Conservation (phyloP, 2,888 invertebrate genomes). For the Chrysodeixis includens region DNA sequence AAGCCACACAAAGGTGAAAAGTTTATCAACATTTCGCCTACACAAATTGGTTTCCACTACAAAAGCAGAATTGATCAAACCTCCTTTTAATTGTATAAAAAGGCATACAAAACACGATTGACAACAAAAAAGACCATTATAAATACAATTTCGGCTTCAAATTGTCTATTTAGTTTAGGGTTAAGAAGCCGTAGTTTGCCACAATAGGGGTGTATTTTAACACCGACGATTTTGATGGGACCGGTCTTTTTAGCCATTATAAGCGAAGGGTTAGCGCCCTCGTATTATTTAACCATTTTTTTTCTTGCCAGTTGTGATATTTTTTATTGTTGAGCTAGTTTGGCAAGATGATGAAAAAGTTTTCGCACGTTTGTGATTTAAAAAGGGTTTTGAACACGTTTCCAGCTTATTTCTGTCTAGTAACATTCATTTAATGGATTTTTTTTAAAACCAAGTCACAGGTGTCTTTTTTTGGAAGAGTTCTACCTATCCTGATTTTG, state of each 20-base stretch:
- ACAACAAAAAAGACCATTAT: conserved; percentile 77
- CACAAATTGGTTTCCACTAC: conserved; percentile 56
- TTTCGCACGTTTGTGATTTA: conserved; percentile 19
- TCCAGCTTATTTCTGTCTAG: too few species aligned
- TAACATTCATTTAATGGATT: too few species aligned
- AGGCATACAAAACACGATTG: conserved; percentile 68
- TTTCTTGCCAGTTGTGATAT: conserved; percentile 37
- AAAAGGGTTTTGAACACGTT: neutral
- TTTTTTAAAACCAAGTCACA: too few species aligned
- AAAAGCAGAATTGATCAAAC: conserved; percentile 62
- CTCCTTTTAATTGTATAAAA: conserved; percentile 62
- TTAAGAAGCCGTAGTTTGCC: conserved; percentile 84
- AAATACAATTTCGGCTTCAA: conserved; percentile 83
- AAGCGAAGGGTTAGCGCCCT: conserved; percentile 79
- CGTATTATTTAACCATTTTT: conserved; percentile 48
- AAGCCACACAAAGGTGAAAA: conserved; percentile 23
- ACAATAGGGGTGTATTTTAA: conserved; percentile 87
- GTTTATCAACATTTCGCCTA: conserved; percentile 40
- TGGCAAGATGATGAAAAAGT: conserved; percentile 18
- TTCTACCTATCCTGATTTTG: too few species aligned
- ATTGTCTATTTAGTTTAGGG: conserved; percentile 83
- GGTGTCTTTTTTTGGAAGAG: too few species aligned
- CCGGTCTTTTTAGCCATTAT: conserved; percentile 71
- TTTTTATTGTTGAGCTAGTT: conserved; percentile 32
- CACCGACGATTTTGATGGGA: conserved; percentile 81